Percentiles rank a stretch among this genome's conserved stretches.
These are phyloP conservation scores for Littorina saxatilis DNA, from an alignment of 1,140 invertebrate species.

Conservation along the genomic window DNA sequence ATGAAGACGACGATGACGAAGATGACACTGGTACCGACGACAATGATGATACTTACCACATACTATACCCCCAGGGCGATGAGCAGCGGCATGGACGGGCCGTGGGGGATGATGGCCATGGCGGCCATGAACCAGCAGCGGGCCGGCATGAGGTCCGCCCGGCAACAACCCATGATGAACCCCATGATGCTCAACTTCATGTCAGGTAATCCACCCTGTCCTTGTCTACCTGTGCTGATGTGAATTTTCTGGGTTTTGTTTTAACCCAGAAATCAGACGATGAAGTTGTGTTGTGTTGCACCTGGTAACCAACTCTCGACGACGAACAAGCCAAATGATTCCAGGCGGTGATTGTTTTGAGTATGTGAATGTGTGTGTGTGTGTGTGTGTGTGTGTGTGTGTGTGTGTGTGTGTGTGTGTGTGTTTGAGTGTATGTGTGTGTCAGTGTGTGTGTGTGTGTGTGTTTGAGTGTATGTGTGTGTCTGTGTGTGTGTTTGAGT, in stretches of 20 bases:
- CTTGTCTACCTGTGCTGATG: not conserved
- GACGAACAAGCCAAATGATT: too few species aligned
- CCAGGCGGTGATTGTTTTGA: not conserved
- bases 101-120: not conserved
- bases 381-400: slow-evolving; percentile 22
- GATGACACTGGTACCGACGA: not conserved
- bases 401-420: slow-evolving; percentile 3
- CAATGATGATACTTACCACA: not conserved
- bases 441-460: too few species aligned
- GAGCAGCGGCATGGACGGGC: not conserved
- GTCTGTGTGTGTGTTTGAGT: too few species aligned
- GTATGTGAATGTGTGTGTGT: not conserved
- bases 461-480: too few species aligned
- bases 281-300: too few species aligned
- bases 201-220: not conserved
- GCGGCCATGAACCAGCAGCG: not conserved
- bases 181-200: not conserved
- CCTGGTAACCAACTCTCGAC: too few species aligned
- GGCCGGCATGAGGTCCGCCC: not conserved
- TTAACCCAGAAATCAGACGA: not conserved
- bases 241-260: slow-evolving; percentile 6
- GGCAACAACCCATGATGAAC: not conserved
- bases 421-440: too few species aligned
- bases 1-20: not conserved
- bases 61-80: not conserved